A percentile compares a stretch with the other conserved stretches of the same genome.
These are phyloP conservation scores for Encarsia formosa DNA, from an alignment of 2,888 invertebrate species.

Conservation along the genomic window DNA sequence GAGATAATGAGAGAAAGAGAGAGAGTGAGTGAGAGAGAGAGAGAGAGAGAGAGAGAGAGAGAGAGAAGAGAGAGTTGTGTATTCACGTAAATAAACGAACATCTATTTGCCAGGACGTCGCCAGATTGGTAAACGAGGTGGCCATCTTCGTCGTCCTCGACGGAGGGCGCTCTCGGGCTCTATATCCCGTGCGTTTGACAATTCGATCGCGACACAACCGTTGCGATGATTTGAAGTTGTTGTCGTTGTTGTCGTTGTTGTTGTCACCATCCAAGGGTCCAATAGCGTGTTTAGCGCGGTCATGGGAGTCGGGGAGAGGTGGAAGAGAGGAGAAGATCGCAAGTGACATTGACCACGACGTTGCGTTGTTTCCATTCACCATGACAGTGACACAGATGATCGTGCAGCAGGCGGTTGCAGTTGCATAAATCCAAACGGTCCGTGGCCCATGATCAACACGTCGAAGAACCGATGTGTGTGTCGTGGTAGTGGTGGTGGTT, in stretches of 20 bases:
- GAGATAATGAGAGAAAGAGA: not conserved
- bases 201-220: constrained; percentile 20
- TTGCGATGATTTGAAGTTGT: constrained; percentile 4
- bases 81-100: constrained; percentile 73
- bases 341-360: constrained; percentile 23
- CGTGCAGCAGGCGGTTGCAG: too few relatives aligned
- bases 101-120: constrained; percentile 98
- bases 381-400: too few relatives aligned
- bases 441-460: constrained; percentile 38
- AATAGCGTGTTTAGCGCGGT: not conserved
- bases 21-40: not conserved
- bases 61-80: constrained; percentile 28
- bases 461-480: too few relatives aligned
- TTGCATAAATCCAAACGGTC: too few relatives aligned
- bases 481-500: too few relatives aligned
- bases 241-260: constrained; percentile 1
- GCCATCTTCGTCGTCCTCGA: constrained; percentile 99
- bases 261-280: not conserved
- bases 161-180: constrained; percentile 85
- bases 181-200: constrained; percentile 52
- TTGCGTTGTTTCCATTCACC: too few relatives aligned
- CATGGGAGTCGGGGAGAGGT: constrained; percentile 26
- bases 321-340: too few relatives aligned
- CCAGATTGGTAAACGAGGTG: constrained; percentile 99
- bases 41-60: not conserved